Evolutionary conservation across 2,888 invertebrate species (phyloP).

Genomic region (Pachliopta kotzebuea): DNA sequence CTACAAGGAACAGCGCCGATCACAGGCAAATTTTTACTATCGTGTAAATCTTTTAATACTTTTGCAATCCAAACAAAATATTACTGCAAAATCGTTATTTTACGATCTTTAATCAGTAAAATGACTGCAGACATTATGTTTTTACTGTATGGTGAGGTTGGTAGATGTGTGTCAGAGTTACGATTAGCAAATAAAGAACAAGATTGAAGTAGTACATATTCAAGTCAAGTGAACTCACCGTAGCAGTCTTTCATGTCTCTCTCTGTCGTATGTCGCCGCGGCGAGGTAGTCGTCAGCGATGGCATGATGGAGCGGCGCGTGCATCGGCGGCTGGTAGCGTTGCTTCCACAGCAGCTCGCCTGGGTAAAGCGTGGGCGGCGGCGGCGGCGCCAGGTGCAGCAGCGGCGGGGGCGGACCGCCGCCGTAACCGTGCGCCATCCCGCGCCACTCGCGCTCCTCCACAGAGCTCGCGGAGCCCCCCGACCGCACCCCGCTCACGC

Average conservation of each 20-base stretch:
- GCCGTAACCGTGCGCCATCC: slow-evolving; percentile 85
- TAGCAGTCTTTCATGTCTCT: slow-evolving; percentile 84
- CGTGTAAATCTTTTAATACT: no score
- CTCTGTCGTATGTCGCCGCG: slow-evolving; percentile 81
- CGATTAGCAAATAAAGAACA: no score
- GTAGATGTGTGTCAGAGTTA: not conserved
- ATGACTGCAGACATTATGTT: no score
- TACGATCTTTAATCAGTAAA: no score
- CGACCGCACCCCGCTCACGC: slow-evolving; percentile 88
- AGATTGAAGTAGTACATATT: no score
- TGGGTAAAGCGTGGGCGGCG: slow-evolving; percentile 74
- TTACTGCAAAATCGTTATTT: no score
- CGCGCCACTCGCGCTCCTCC: slow-evolving; percentile 88
- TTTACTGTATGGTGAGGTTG: not conserved
- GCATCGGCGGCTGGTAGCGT: slow-evolving; percentile 79
- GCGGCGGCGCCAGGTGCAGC: slow-evolving; percentile 72
- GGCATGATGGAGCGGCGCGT: slow-evolving; percentile 76
- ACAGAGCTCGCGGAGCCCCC: slow-evolving; percentile 87
- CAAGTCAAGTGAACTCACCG: slow-evolving; percentile 77
- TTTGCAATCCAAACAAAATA: no score
- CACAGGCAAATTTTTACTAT: no score
- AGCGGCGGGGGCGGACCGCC: slow-evolving; percentile 83
- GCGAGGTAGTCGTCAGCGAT: slow-evolving; percentile 75
- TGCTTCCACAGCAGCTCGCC: slow-evolving; percentile 82
- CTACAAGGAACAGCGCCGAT: no score